Conservation (phyloP, 92 coral and sea anemone genomes). For the Siderastrea radians region DNA sequence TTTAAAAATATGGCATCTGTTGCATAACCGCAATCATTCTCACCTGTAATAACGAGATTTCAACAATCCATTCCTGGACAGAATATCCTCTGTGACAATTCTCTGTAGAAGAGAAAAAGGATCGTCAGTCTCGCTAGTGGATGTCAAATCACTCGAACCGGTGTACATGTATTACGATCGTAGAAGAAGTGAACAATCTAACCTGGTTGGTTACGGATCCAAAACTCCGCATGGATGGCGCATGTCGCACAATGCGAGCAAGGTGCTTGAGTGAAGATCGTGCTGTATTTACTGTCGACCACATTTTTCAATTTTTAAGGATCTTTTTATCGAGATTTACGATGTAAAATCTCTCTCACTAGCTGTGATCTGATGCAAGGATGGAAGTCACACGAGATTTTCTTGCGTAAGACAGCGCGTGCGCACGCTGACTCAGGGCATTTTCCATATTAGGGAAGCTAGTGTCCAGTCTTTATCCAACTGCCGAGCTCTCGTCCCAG, state of each 20-base stretch:
- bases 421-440: conserved; percentile 17
- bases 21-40: background rate
- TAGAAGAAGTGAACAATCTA: background rate
- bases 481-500: background rate
- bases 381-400: conserved; percentile 42
- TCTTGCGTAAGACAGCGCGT: conserved; percentile 45
- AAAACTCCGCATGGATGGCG: conserved; percentile 48
- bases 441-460: conserved; percentile 15
- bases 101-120: conserved; percentile 23
- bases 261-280: conserved; percentile 75
- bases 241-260: conserved; percentile 59
- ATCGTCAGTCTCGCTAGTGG: background rate
- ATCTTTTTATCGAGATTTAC: background rate
- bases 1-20: background rate
- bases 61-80: conserved; percentile 42
- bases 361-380: conserved; percentile 28
- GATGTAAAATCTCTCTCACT: background rate
- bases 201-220: conserved; percentile 58
- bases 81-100: conserved; percentile 36
- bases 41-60: conserved; percentile 70
- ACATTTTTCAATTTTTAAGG: conserved; percentile 47
- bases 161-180: background rate
- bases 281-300: conserved; percentile 75
- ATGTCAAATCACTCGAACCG: conserved; percentile 16
- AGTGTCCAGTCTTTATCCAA: background rate